Conservation (phyloP, 2,113 vertebrate species). For the Corythornis cristatus region DNA sequence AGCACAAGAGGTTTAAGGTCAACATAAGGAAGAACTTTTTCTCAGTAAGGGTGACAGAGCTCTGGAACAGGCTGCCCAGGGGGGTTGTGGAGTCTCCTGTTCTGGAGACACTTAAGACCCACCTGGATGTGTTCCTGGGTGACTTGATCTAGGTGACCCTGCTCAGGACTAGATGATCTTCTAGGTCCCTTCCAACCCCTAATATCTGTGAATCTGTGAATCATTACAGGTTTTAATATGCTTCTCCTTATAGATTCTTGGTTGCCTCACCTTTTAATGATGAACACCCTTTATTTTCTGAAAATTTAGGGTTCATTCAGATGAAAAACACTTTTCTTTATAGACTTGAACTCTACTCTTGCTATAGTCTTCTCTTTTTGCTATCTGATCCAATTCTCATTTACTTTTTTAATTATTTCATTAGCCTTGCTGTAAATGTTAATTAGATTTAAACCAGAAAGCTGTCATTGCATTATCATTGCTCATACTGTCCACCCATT, state of each 20-base stretch:
- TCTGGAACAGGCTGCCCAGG: too few relatives aligned
- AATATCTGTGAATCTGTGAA: too few relatives aligned
- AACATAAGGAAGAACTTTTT: too few relatives aligned
- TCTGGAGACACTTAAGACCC: too few relatives aligned
- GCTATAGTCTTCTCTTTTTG: neutral
- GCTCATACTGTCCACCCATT: accelerated
- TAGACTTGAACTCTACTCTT: neutral
- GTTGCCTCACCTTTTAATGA: neutral
- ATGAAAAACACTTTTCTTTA: neutral
- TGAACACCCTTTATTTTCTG: neutral
- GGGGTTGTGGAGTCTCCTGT: too few relatives aligned
- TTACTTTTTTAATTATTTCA: neutral
- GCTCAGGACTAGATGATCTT: too few relatives aligned
- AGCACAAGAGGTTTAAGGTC: too few relatives aligned
- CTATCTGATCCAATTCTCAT: neutral
- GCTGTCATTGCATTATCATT: neutral
- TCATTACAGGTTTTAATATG: neutral
- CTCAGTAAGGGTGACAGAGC: too few relatives aligned
- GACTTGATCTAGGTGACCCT: too few relatives aligned
- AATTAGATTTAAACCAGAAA: neutral
- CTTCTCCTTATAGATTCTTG: neutral
- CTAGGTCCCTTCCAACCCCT: too few relatives aligned
- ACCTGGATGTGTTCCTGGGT: too few relatives aligned
- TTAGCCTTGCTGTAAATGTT: neutral
- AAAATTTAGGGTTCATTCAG: neutral